Conservation (phyloP, 2,113 vertebrate species). For the Callithrix jacchus region DNA sequence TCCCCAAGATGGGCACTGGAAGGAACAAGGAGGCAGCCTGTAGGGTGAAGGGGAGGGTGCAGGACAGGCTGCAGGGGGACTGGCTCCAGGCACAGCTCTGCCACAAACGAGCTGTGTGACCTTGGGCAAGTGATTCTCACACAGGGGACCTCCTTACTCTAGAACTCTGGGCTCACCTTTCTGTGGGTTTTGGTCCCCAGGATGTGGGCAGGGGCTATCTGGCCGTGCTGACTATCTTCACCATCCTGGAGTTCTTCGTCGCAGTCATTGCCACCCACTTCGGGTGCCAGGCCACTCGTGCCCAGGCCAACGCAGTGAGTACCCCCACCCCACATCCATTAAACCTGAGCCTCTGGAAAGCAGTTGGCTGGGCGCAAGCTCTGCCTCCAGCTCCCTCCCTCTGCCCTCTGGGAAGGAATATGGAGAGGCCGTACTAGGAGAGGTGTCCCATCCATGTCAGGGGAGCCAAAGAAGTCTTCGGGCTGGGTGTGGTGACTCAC, state of each 20-base stretch:
- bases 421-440: fast-evolving
- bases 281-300: slow-evolving; percentile 59
- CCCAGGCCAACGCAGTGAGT: slow-evolving; percentile 58
- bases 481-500: too few relatives aligned
- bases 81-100: neutral
- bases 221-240: slow-evolving; percentile 67
- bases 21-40: neutral
- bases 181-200: slow-evolving; percentile 24
- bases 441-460: fast-evolving
- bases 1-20: too few relatives aligned
- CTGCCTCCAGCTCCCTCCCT: neutral
- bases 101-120: too few relatives aligned
- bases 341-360: too few relatives aligned
- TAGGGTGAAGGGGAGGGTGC: neutral
- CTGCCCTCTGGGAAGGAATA: neutral
- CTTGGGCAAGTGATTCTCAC: neutral
- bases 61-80: neutral
- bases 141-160: neutral
- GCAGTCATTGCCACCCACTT: slow-evolving; percentile 68
- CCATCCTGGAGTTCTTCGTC: slow-evolving; percentile 74
- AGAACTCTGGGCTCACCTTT: neutral
- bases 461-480: neutral
- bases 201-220: slow-evolving; percentile 64
- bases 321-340: neutral
- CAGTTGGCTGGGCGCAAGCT: fast-evolving